Evolutionary conservation across 2,888 invertebrate genomes (phyloP), one percentile per base, ranked within the genome.

Genomic region (Bembecia ichneumoniformis): DNA sequence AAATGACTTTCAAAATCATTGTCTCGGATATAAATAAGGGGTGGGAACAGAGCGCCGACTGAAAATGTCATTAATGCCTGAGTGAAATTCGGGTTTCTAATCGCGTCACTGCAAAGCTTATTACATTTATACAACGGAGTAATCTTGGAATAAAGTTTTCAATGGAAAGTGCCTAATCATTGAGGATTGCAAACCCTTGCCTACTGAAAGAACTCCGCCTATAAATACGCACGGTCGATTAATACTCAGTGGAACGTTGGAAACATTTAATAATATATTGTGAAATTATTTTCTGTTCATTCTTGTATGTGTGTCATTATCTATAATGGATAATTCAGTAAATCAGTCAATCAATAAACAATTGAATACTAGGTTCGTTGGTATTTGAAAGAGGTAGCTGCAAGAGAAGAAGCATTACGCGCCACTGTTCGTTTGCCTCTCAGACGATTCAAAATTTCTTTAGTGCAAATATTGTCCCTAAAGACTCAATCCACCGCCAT

Each of bases 1-100:
- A 81, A 82, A 78, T 86, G 86, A 86, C 86, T 84, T 84, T 86
- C 84, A 82, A 76, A 83, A 84, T 74, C 74, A 83, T 86, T 84
- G 86, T 84, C 73, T 73, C 28, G 66, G 64, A 58, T 70, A 74
- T 70, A 77, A 83, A 82, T 82, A 79, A 81, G 74, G 70, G 59
- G 55, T 54, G 59, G 28, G 28, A 28, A 28, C 28, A 28, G 28
- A 28, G 63, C 60, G 71, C 74, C 72, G 75, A 81, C 80, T 82
- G 84, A 83, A 83, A 86, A 86, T 83, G 82, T 86, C 83, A 86
- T 86, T 87, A 87, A 84, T 83, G 84, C 78, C 81, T 77, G 81
- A 84, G 83, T 82, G 82, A 83, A 84, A 83, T 78, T 82, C 81
- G 77, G 82, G 82, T 78, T 14, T 78, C 81, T 84, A 86, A 86